A percentile compares a stretch with the other conserved stretches of the same genome.
These are phyloP conservation scores for Turritopsis rubra DNA, from an alignment of 30 jellyfish, hydroid and myxozoan genomes.

Conservation along the genomic window DNA sequence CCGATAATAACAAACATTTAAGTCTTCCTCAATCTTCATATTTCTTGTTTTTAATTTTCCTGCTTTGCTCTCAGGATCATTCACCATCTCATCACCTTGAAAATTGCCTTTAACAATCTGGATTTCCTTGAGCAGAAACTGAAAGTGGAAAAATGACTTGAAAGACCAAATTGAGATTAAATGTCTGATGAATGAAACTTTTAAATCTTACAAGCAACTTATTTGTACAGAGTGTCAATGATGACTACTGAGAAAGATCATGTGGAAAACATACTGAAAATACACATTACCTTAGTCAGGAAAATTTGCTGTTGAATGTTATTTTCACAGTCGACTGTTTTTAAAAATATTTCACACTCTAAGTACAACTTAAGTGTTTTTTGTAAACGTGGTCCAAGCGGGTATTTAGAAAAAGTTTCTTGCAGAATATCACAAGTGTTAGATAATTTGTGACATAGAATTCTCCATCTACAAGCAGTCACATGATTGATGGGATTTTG, in stretches of 20 bases:
- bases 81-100: neutral
- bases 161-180: neutral
- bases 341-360: neutral
- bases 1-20: neutral
- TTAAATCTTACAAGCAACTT: too few species aligned
- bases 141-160: neutral
- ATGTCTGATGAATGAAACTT: too few species aligned
- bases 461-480: neutral
- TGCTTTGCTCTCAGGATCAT: neutral
- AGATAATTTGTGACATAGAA: neutral
- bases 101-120: neutral
- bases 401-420: neutral
- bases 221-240: too few species aligned
- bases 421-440: neutral
- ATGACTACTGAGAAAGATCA: too few species aligned
- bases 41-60: neutral
- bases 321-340: neutral
- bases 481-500: neutral
- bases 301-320: neutral
- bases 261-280: neutral
- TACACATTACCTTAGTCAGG: conserved; percentile 14
- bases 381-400: neutral
- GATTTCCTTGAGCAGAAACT: neutral
- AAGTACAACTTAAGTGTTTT: neutral
- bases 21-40: neutral